phyloP scores from a whole-genome alignment of 1,140 invertebrate species.

The Marisa cornuarietis region DNA sequence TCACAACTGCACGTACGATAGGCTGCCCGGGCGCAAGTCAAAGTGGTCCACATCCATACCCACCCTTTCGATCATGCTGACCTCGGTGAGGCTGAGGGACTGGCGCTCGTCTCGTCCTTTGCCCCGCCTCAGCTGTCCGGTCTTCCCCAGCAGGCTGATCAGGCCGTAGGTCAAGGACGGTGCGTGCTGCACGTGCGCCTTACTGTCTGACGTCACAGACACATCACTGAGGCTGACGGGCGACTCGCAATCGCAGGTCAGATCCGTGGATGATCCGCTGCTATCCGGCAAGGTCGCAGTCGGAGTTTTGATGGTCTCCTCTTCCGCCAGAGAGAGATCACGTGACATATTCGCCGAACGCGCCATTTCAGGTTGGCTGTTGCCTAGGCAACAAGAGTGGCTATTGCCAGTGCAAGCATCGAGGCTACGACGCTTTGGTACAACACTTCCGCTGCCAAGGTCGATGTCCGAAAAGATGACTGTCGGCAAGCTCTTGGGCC shows the following conservation, averaged over 20 bases:
- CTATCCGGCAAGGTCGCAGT: not conserved
- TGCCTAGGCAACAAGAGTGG: no score
- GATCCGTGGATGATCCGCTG: constrained; percentile 16
- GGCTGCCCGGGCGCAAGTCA: not conserved
- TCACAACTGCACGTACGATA: not conserved
- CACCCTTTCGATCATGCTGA: not conserved
- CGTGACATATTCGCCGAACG: no score
- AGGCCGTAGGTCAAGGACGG: constrained; percentile 21
- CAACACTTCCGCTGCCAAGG: no score
- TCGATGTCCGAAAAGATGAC: no score
- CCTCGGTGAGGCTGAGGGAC: constrained; percentile 17
- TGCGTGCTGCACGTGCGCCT: constrained; percentile 9
- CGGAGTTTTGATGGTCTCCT: no score
- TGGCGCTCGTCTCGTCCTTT: constrained; percentile 8
- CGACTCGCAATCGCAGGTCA: constrained; percentile 21
- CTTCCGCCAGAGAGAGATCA: no score
- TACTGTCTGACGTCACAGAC: constrained; percentile 2
- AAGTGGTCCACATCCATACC: not conserved
- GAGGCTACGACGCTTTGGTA: no score
- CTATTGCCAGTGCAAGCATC: no score
- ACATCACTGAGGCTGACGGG: constrained; percentile 18
- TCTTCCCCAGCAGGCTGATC: constrained; percentile 6
- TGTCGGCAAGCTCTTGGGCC: no score
- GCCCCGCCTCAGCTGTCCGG: not conserved
- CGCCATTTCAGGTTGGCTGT: no score